These are phyloP conservation scores for Sitophilus oryzae DNA, from an alignment of 1,140 invertebrate genomes.

Conservation along the genomic window DNA sequence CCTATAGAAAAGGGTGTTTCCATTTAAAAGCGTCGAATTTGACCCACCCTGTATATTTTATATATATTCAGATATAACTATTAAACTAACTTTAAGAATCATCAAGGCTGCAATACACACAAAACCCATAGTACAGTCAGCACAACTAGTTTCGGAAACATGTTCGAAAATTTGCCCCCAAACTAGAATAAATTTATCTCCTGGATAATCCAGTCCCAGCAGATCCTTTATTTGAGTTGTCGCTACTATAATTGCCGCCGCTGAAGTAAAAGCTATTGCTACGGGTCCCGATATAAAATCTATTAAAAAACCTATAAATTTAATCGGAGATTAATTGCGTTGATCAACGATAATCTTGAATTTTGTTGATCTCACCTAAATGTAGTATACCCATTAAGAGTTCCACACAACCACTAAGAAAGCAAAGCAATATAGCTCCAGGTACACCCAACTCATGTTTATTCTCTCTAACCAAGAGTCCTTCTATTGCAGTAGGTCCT, in stretches of 20 bases:
- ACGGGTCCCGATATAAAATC: conserved; percentile 91
- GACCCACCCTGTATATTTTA: too few species aligned
- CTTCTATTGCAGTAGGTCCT: conserved; percentile 63
- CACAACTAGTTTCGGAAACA: conserved; percentile 58
- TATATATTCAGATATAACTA: too few species aligned
- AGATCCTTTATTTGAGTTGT: conserved; percentile 79
- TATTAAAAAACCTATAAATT: conserved; percentile 86
- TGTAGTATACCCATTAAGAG: conserved; percentile 78
- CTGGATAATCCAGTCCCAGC: conserved; percentile 61
- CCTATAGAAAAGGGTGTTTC: too few species aligned
- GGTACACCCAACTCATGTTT: conserved; percentile 55
- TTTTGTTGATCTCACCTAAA: too few species aligned
- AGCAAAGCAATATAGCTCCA: conserved; percentile 74
- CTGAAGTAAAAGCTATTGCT: conserved; percentile 83
- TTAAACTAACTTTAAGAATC: conserved; percentile 59
- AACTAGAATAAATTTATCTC: conserved; percentile 59
- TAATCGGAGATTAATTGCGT: too few species aligned
- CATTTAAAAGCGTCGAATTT: too few species aligned
- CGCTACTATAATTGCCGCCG: conserved; percentile 83
- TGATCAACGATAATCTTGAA: too few species aligned
- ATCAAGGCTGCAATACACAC: conserved; percentile 62
- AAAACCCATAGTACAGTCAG: conserved; percentile 62
- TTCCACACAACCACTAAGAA: conserved; percentile 73
- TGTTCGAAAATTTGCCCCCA: conserved; percentile 59
- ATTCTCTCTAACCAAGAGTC: conserved; percentile 60